Evolutionary conservation across 2,888 invertebrate species (phyloP), one percentile per base, ranked within the genome.

Genomic region (Clostera curtula): DNA sequence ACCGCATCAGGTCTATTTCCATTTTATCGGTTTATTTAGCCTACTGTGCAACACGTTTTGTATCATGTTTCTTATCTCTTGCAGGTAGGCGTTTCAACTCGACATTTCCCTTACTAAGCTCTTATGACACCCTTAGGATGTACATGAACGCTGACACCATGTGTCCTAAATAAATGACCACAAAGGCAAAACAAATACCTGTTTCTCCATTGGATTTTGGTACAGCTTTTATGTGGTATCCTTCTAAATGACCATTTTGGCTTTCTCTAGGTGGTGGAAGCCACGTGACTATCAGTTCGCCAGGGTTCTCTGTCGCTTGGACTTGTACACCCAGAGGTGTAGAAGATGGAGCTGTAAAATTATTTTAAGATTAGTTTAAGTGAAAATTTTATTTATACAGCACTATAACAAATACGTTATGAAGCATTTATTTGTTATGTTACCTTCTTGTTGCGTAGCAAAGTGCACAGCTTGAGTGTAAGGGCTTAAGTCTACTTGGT

Each of bases 391-490:
- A 15, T n/a, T n/a, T n/a, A n/a, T n/a, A n/a, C n/a, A n/a, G n/a
- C n/a, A n/a, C n/a, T n/a, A n/a, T 12, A 14, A 5, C 3, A 21
- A 20, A 9, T 5, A 1, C 12, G 8, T 12, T 22, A 10, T 12
- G 19, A 27, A 24, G 1, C 14, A 25, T 4, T 21, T 6, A 11
- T 18, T n/a, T 9, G 4, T 7, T 16, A 29, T n/a, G 12, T 19
- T 53, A 85, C 85, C 80, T 73, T 84, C 80, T 45, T 82, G 83
- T 26, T 74, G 66, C 0, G 84, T 84, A 21, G 72, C 75, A 14
- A 84, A 80, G 34, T 77, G 76, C 0, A 77, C 61, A 0, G 82
- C 68, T 20, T 68, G 74, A 0, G 84, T 82, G 31, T 61, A 83
- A 0, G 75, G 61, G 26, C 85, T 85, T 2, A 76, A 34, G 16